A percentile compares a stretch with the other conserved stretches of the same genome.
These are phyloP conservation scores for Stomorhina lunata DNA, from an alignment of 2,888 invertebrate species.

Conservation along the genomic window DNA sequence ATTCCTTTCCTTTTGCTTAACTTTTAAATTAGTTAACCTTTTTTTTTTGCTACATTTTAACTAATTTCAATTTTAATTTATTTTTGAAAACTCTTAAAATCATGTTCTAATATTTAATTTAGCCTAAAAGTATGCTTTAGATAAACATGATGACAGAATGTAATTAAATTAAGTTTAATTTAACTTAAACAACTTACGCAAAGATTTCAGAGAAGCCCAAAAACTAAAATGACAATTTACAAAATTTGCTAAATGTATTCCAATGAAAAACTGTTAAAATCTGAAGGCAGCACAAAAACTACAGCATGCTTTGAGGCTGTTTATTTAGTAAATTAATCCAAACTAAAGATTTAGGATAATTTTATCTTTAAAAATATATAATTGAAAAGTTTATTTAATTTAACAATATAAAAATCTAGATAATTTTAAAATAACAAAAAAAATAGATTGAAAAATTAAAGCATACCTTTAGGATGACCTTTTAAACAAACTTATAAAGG, in stretches of 20 bases:
- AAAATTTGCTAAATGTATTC: too few relatives aligned
- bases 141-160: not conserved
- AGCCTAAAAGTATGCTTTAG: conserved; percentile 24
- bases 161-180: conserved; percentile 14
- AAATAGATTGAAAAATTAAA: too few relatives aligned
- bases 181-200: not conserved
- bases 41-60: not conserved
- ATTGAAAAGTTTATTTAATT: too few relatives aligned
- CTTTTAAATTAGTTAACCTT: too few relatives aligned
- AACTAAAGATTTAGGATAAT: too few relatives aligned
- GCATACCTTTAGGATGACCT: not conserved
- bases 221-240: not conserved
- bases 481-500: too few relatives aligned
- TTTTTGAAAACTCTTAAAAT: not conserved
- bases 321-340: too few relatives aligned
- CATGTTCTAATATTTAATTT: not conserved
- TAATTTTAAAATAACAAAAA: not conserved
- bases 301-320: not conserved
- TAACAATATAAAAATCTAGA: too few relatives aligned
- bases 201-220: not conserved
- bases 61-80: not conserved
- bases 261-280: not conserved
- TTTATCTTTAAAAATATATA: too few relatives aligned
- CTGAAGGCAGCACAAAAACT: too few relatives aligned
- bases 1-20: too few relatives aligned